Percentiles rank a stretch among this genome's conserved stretches.
Conservation (phyloP, 2,888 invertebrate species). For the Mimumesa dahlbomi region DNA sequence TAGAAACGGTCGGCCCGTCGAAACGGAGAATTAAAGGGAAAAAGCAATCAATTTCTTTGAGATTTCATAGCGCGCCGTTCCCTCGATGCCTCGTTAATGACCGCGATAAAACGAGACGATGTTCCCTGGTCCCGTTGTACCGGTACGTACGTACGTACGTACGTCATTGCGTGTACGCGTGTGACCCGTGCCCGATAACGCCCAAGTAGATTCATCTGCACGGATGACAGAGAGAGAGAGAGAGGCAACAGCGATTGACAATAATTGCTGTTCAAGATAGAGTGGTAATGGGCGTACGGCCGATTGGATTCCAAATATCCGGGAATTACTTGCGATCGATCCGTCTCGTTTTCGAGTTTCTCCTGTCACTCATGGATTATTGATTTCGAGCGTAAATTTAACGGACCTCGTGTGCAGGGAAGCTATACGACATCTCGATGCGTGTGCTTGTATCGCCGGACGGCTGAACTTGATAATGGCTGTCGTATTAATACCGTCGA, state of each 20-base stretch:
- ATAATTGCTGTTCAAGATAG: slow-evolving; percentile 57
- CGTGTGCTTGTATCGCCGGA: too few relatives aligned
- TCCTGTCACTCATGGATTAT: background rate
- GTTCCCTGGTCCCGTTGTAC: slow-evolving; percentile 49
- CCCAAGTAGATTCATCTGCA: slow-evolving; percentile 48
- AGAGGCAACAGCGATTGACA: slow-evolving; percentile 48
- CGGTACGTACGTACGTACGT: slow-evolving; percentile 30
- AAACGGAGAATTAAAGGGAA: too few relatives aligned
- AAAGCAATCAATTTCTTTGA: too few relatives aligned
- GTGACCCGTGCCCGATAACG: slow-evolving; percentile 35
- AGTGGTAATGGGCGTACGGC: slow-evolving; percentile 47
- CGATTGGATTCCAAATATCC: slow-evolving; percentile 55
- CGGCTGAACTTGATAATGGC: too few relatives aligned
- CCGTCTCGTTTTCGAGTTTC: slow-evolving; percentile 2
- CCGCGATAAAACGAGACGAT: slow-evolving; percentile 65
- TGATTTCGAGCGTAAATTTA: background rate
- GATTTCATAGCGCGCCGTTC: too few relatives aligned
- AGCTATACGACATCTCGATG: too few relatives aligned
- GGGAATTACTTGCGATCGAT: slow-evolving; percentile 25
- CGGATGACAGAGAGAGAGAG: too few relatives aligned
- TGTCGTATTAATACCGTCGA: too few relatives aligned
- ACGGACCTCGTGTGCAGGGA: background rate
- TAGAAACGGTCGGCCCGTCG: too few relatives aligned
- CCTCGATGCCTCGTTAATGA: slow-evolving; percentile 70
- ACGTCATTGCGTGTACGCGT: slow-evolving; percentile 15